A percentile compares a stretch with the other conserved stretches of the same genome.
Conservation (phyloP, 2,888 invertebrate genomes). For the Callosobruchus maculatus region DNA sequence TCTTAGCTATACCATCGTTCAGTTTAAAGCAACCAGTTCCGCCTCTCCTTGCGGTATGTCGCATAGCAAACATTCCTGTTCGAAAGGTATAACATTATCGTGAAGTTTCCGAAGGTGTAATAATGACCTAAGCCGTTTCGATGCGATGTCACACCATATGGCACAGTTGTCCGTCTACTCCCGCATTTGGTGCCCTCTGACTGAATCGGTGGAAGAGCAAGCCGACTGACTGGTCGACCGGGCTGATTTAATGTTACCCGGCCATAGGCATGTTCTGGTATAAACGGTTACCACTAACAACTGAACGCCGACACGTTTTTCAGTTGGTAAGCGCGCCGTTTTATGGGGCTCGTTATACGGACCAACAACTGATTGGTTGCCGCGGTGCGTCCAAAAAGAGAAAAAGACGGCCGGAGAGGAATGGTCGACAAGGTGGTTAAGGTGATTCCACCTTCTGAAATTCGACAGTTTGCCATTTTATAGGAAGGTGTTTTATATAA, state of each 20-base stretch:
- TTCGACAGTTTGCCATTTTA: neutral
- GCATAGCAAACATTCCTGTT: no score
- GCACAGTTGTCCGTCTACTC: neutral
- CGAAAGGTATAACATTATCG: no score
- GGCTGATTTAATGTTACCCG: neutral
- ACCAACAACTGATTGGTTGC: neutral
- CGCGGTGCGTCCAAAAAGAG: neutral
- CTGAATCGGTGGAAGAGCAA: neutral
- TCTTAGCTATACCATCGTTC: no score
- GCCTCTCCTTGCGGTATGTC: no score
- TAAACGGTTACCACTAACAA: neutral
- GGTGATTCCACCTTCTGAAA: neutral
- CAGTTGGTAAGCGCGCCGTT: neutral
- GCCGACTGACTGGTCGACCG: neutral
- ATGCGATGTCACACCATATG: neutral
- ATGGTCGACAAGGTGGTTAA: neutral
- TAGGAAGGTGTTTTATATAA: neutral
- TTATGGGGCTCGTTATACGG: neutral
- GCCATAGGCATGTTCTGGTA: neutral
- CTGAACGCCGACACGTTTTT: neutral
- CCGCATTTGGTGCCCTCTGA: neutral
- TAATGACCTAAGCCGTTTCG: no score
- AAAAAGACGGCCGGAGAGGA: neutral
- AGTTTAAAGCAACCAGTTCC: no score
- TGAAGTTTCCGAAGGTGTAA: no score